phyloP scores from a whole-genome alignment of 2,113 vertebrate species.

The Pipra filicauda region DNA sequence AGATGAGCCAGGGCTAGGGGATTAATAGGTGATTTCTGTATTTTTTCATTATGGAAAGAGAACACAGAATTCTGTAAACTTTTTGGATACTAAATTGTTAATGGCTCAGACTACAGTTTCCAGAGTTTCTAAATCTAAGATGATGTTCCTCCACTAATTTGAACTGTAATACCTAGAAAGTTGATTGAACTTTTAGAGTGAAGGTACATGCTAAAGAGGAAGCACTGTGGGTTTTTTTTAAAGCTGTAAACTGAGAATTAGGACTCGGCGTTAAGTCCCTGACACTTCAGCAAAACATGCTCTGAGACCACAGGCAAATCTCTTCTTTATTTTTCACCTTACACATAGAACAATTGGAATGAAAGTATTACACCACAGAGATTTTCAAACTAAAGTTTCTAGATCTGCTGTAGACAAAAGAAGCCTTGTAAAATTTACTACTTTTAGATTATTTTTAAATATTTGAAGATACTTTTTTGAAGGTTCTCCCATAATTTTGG shows the following conservation, averaged over 20 bases:
- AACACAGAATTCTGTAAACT: background rate
- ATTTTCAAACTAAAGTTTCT: background rate
- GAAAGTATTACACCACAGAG: background rate
- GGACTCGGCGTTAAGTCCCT: background rate
- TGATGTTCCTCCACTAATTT: background rate
- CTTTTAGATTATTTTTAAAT: background rate
- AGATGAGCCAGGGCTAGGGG: background rate
- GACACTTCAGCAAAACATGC: background rate
- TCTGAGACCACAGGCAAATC: background rate
- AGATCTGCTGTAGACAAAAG: background rate
- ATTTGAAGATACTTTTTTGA: background rate
- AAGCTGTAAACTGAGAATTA: background rate
- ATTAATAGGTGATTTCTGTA: background rate
- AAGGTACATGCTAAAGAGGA: background rate
- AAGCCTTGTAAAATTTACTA: background rate
- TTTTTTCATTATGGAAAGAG: background rate
- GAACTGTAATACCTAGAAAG: background rate
- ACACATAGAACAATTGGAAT: background rate
- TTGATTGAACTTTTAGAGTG: background rate
- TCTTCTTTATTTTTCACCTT: background rate
- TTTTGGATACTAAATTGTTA: background rate
- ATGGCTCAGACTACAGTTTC: background rate
- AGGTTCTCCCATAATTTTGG: background rate
- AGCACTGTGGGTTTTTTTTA: rapidly evolving
- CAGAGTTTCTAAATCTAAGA: background rate